phyloP scores from a whole-genome alignment of 2,113 vertebrate genomes.

The Nibea albiflora region DNA sequence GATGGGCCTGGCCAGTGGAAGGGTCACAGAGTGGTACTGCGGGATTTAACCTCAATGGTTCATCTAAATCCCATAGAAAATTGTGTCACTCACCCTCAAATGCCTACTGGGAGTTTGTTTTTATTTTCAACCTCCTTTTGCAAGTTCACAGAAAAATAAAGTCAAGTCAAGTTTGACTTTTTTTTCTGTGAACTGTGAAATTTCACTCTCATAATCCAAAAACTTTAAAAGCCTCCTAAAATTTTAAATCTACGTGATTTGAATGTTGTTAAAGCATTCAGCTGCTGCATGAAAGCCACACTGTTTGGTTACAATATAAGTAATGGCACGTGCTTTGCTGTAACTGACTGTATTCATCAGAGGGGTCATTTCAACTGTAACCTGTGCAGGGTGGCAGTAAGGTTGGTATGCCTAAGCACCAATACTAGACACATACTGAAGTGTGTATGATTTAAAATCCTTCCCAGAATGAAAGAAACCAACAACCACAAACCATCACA shows the following conservation, averaged over 20 bases:
- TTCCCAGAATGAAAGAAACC: constrained; percentile 36
- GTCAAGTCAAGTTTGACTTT: background rate
- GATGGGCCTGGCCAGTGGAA: constrained; percentile 64
- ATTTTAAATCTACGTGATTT: background rate
- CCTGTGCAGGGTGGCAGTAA: constrained; percentile 2
- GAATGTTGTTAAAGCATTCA: background rate
- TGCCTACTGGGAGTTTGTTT: constrained; percentile 57
- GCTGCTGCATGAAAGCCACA: background rate
- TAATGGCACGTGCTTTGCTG: background rate
- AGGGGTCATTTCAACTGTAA: constrained; percentile 32
- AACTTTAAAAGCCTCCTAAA: background rate
- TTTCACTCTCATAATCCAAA: background rate
- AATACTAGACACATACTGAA: background rate
- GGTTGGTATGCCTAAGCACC: background rate
- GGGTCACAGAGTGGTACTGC: constrained; percentile 78
- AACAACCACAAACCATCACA: constrained; percentile 48
- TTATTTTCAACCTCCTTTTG: constrained; percentile 15
- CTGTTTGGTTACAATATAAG: background rate
- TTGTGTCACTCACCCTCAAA: constrained; percentile 69
- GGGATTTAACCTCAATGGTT: constrained; percentile 73
- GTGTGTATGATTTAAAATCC: constrained; percentile 1
- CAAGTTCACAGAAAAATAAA: constrained; percentile 13
- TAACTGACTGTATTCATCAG: background rate
- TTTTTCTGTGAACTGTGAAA: no score
- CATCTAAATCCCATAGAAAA: constrained; percentile 75